Evolutionary conservation across 2,888 invertebrate species (phyloP), one percentile per base, ranked within the genome.

Genomic region (Zygothrica quintamaculata): DNA sequence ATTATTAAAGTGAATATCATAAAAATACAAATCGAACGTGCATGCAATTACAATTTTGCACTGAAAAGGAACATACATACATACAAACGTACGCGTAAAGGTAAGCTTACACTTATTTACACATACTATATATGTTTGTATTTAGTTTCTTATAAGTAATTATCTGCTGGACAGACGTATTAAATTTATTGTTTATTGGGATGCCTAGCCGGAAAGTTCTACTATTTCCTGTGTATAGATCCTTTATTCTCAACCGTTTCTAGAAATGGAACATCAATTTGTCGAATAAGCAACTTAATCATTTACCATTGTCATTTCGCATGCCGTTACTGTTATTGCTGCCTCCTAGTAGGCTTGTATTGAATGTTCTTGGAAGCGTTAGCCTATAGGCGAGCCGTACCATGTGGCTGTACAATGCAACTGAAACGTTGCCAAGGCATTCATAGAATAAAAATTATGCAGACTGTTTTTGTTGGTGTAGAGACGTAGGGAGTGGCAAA

Each of bases 241-340:
- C 18, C 5, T 22, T 22, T 40, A 44, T 7, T 8, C n/a, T 34
- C 26, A 39, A 50, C 44, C n/a, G n/a, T n/a, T 48, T 52, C 50
- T 42, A 39, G 51, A 50, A 57, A 65, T 62, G 71, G 70, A 72
- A 72, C 84, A 81, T 77, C 84, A 86, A 84, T 84, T 84, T 84
- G 84, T 81, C 81, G 78, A 87, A 84, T 84, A 84, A 84, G 87
- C 87, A 84, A 87, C 87, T 84, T 84, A 77, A 84, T 84, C 87
- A 84, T 86, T 81, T 72, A 66, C 65, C 61, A 80, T 76, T 81
- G 81, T 68, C 73, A 72, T 73, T 75, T 74, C 66, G 55, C 57
- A 46, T 43, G 57, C 29, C 46, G 51, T 29, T 25, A 42, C 57
- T 58, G 46, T 57, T 69, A 39, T 36, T 65, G 59, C 18, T 47